Conservation (phyloP, 2,888 invertebrate species). For the Spatulosminthurus flaviceps region DNA sequence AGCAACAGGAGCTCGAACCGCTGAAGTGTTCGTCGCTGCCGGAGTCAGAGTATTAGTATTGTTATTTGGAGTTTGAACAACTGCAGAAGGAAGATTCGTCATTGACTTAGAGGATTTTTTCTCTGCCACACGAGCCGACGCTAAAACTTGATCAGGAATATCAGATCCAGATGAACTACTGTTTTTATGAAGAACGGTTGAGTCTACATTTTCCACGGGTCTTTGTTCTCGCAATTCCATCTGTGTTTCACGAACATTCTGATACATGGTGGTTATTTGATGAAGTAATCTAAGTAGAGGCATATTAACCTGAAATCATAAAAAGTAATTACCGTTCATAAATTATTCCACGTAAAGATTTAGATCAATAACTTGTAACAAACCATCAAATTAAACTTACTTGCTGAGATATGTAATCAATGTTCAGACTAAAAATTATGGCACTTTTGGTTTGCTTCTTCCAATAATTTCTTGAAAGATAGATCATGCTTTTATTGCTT, state of each 20-base stretch:
- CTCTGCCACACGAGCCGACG: background rate
- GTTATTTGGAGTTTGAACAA: constrained; percentile 44
- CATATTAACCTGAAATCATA: constrained; percentile 82
- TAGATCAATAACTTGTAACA: no score
- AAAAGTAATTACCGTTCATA: background rate
- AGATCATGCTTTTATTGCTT: constrained; percentile 76
- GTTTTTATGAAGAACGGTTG: constrained; percentile 63
- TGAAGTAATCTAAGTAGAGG: constrained; percentile 89
- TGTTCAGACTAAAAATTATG: constrained; percentile 87
- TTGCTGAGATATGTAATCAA: constrained; percentile 91
- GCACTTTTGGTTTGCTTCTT: constrained; percentile 92
- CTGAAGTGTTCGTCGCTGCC: constrained; percentile 48
- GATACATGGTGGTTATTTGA: constrained; percentile 97
- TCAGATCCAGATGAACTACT: constrained; percentile 62
- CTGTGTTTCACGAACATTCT: constrained; percentile 94
- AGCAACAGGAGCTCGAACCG: constrained; percentile 47
- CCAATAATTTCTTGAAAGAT: constrained; percentile 85
- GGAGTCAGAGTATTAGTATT: constrained; percentile 41
- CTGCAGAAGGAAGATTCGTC: constrained; percentile 16
- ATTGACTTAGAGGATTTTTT: constrained; percentile 23
- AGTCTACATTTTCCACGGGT: constrained; percentile 54
- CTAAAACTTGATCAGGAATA: constrained; percentile 49
- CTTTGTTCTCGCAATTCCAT: constrained; percentile 82
- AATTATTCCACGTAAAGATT: background rate
- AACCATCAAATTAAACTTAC: no score